Evolutionary conservation across 2,113 vertebrate genomes (phyloP), one percentile per base, ranked within the genome.

Genomic region (Corythaixoides concolor): DNA sequence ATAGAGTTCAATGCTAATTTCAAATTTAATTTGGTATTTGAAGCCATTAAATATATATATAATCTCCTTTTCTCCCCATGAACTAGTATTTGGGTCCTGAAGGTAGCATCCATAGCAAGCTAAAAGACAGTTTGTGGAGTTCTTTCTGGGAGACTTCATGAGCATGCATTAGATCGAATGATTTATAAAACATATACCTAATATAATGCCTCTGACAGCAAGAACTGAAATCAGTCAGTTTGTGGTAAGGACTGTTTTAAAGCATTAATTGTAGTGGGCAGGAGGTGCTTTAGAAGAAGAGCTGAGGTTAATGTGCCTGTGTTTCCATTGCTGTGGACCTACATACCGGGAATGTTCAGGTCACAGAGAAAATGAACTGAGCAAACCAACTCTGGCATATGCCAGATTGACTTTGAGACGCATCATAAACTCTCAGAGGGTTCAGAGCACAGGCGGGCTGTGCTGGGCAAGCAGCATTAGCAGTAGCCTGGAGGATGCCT

Each of bases 151-250:
- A 73, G 62, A 43, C 35, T 95, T 95, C 64, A 84, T 8, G 52
- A 85, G 87, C 13, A 16, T 49, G 19, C 10, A 11, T 27, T 72
- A 45, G 58, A 67, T 74, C 2, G 8, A 87, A 58, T 62, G 63
- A 91, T 95, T 93, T 95, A 89, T 85, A 90, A 97, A 97, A 87
- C 16, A 88, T 47, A 70, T 24, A 77, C 5, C 62, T 83, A 89
- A 76, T 75, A 60, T 33, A 79, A 85, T 52, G 70, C 35, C 59
- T 92, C 8, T 49, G 78, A 67, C 4, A 75, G 74, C 45, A 41
- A n/a, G 87, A 78, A 76, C 3, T 68, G 17, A 79, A 95, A 93
- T 53, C 15, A 79, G 95, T 73, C 32, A 73, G 26, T 53, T 84
- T 83, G 43, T 68, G 24, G 20, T 24, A 35, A 82, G 43, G 37